A percentile compares a stretch with the other conserved stretches of the same genome.
Conservation (phyloP, 2,888 invertebrate species). For the Monoplex corrugatus region DNA sequence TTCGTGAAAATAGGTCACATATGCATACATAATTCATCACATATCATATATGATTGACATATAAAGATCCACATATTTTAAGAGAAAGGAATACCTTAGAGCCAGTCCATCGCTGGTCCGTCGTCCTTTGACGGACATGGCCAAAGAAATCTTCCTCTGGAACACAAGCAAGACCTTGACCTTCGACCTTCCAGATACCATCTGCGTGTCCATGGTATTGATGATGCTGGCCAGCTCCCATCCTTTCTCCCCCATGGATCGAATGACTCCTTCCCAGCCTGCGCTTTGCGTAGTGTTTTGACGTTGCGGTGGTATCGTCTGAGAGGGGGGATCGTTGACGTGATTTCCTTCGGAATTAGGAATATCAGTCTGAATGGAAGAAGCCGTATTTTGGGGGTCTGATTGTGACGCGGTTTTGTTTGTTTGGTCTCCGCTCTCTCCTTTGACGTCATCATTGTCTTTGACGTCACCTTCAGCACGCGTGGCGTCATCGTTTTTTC, state of each 20-base stretch:
- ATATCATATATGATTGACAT: too few species aligned
- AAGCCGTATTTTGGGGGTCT: neutral
- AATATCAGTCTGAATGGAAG: neutral
- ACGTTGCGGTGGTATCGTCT: neutral
- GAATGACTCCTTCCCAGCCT: slow-evolving; percentile 73
- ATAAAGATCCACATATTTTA: too few species aligned
- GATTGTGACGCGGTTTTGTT: neutral
- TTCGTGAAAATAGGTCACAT: too few species aligned
- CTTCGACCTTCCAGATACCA: slow-evolving; percentile 41
- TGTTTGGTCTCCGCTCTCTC: neutral
- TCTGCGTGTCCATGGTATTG: slow-evolving; percentile 64
- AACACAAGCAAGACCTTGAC: slow-evolving; percentile 67
- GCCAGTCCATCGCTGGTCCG: slow-evolving; percentile 41
- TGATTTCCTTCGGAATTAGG: neutral
- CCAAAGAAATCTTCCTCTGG: slow-evolving; percentile 58
- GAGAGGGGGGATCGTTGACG: neutral
- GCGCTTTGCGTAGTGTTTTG: neutral
- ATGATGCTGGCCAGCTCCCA: slow-evolving; percentile 75
- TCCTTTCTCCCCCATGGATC: slow-evolving; percentile 71
- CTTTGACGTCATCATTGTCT: neutral
- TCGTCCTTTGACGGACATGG: neutral
- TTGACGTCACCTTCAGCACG: slow-evolving; percentile 23
- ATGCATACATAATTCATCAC: too few species aligned
- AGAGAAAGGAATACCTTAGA: slow-evolving; percentile 42
- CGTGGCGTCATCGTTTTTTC: slow-evolving; percentile 1